Evolutionary conservation across 2,113 vertebrate species (phyloP).

Genomic region (Parotia lawesii): DNA sequence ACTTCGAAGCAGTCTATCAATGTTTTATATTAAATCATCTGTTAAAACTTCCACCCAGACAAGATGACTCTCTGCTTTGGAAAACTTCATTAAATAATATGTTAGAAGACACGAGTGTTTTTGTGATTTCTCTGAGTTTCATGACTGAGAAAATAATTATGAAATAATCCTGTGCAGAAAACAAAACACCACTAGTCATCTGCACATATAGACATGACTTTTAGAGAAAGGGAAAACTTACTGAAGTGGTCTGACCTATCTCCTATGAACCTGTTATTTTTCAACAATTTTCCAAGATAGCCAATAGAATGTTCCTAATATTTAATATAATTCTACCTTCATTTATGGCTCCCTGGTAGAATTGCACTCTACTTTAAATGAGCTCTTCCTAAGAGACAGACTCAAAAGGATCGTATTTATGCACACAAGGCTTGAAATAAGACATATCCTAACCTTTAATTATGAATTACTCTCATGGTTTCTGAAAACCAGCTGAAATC

Average conservation of each 20-base stretch:
- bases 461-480: slow-evolving; percentile 58
- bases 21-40: slow-evolving; percentile 20
- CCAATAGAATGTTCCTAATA: background rate
- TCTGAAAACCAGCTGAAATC: slow-evolving; percentile 44
- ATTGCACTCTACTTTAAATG: slow-evolving; percentile 49
- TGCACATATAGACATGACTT: background rate
- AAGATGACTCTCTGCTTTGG: background rate
- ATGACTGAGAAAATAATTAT: slow-evolving; percentile 3
- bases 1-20: background rate
- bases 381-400: slow-evolving; percentile 48
- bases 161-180: background rate
- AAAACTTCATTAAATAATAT: background rate
- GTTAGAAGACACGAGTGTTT: background rate
- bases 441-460: slow-evolving; percentile 64
- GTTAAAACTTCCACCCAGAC: background rate
- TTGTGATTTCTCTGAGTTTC: background rate
- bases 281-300: slow-evolving; percentile 20
- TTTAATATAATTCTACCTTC: slow-evolving; percentile 47
- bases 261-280: slow-evolving; percentile 28
- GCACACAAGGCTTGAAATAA: slow-evolving; percentile 53
- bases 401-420: slow-evolving; percentile 58
- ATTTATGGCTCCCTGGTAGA: slow-evolving; percentile 37
- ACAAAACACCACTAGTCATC: background rate
- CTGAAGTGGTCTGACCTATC: background rate
- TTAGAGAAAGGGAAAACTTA: background rate